These are phyloP conservation scores for Plebejus melissa DNA, from an alignment of 2,888 invertebrate genomes.

Conservation along the genomic window DNA sequence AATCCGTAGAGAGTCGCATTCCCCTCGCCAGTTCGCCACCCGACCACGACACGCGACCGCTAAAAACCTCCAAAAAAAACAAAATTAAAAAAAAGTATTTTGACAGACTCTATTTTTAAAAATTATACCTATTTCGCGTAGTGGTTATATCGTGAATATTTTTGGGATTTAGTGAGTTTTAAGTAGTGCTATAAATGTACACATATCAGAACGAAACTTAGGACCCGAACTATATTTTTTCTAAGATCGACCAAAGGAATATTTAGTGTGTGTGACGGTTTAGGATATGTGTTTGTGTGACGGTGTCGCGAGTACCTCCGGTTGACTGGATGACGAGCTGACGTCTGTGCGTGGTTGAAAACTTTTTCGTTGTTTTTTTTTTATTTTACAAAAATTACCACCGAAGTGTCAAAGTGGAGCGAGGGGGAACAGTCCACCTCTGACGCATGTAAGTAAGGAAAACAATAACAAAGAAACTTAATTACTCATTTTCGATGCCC, in stretches of 20 bases:
- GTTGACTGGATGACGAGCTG: constrained; percentile 66
- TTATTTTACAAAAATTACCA: constrained; percentile 64
- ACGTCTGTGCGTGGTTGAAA: constrained; percentile 55
- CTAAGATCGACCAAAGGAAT: constrained; percentile 44
- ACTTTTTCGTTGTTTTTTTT: constrained; percentile 63
- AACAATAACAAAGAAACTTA: constrained; percentile 44
- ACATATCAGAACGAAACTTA: constrained; percentile 77
- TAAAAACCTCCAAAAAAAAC: constrained; percentile 63
- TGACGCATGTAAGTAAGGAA: constrained; percentile 72
- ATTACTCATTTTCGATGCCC: constrained; percentile 45
- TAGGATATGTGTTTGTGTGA: constrained; percentile 71
- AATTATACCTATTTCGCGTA: constrained; percentile 56
- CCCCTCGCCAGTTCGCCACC: constrained; percentile 54
- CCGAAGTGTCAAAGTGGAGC: constrained; percentile 78
- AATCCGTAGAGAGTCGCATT: constrained; percentile 73
- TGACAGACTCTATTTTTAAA: constrained; percentile 69
- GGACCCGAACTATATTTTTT: constrained; percentile 72
- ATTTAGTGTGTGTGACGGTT: constrained; percentile 63
- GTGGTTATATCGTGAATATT: constrained; percentile 60
- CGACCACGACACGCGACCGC: constrained; percentile 70
- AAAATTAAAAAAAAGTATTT: constrained; percentile 51
- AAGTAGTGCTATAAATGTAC: constrained; percentile 49
- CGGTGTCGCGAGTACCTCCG: constrained; percentile 64
- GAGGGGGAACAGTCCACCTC: constrained; percentile 74
- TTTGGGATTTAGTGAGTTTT: constrained; percentile 50